Percentiles rank a stretch among this genome's conserved stretches.
Evolutionary conservation across 92 coral and sea anemone genomes (phyloP).

Genomic region (Scolanthus callimorphus): DNA sequence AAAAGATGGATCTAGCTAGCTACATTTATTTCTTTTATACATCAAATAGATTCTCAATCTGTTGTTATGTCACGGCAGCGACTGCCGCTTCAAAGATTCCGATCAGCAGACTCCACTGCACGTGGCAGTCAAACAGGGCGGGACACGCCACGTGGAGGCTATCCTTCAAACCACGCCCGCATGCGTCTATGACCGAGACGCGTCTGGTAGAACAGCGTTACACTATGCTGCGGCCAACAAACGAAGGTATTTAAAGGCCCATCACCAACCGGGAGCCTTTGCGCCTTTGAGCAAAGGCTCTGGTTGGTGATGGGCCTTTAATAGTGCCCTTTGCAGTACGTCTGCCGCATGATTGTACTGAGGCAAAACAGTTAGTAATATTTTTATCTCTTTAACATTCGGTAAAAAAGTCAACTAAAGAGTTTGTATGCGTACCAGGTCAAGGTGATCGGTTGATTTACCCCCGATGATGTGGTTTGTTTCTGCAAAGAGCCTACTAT

Average conservation of each 20-base stretch:
- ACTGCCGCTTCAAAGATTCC: conserved; percentile 51
- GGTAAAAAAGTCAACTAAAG: too few species aligned
- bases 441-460: too few species aligned
- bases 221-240: conserved; percentile 71
- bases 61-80: conserved; percentile 49
- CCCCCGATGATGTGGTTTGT: too few species aligned
- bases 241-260: conserved; percentile 39
- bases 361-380: background rate
- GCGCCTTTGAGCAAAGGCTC: too few species aligned
- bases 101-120: conserved; percentile 59
- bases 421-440: too few species aligned
- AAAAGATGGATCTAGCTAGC: too few species aligned
- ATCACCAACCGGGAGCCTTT: too few species aligned
- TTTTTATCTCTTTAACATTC: background rate
- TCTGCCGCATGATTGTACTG: too few species aligned
- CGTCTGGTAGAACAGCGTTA: conserved; percentile 46
- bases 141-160: conserved; percentile 45
- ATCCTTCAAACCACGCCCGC: conserved; percentile 40
- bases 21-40: too few species aligned
- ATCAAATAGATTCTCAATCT: conserved; percentile 40
- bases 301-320: too few species aligned
- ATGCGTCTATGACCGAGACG: conserved; percentile 49
- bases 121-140: conserved; percentile 64
- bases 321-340: too few species aligned
- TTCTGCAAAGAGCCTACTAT: too few species aligned